These are phyloP conservation scores for Athripsodes cinereus DNA, from an alignment of 2,888 invertebrate genomes.

Conservation along the genomic window DNA sequence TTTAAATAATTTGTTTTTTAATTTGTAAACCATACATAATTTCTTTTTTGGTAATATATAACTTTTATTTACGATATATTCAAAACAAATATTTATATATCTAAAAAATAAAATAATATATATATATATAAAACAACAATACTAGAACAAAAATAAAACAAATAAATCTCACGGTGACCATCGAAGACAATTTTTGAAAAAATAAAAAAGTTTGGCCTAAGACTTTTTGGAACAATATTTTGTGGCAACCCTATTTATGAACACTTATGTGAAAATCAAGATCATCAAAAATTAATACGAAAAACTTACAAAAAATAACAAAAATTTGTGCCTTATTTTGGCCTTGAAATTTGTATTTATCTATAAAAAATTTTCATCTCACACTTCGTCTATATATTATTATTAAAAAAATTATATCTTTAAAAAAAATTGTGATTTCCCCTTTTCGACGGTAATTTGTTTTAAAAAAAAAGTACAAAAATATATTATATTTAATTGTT, in stretches of 20 bases:
- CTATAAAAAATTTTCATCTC: constrained; percentile 29
- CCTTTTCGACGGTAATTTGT: constrained; percentile 13
- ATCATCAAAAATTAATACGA: constrained; percentile 7
- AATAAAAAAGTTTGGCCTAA: constrained; percentile 25
- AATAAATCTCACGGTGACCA: neutral
- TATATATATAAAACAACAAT: constrained; percentile 10
- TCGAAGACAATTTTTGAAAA: neutral
- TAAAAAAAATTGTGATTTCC: constrained; percentile 36
- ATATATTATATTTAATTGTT: constrained; percentile 9
- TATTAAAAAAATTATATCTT: constrained; percentile 31
- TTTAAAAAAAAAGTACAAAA: constrained; percentile 19
- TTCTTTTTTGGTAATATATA: constrained; percentile 51
- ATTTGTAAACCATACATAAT: constrained; percentile 37
- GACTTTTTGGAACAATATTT: constrained; percentile 20
- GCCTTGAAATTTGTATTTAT: constrained; percentile 42
- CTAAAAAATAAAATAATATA: constrained; percentile 19
- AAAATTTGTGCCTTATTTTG: constrained; percentile 42
- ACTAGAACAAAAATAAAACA: constrained; percentile 21
- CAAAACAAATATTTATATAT: constrained; percentile 19
- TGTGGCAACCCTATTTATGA: constrained; percentile 8
- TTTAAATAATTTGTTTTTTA: constrained; percentile 43
- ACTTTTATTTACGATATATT: constrained; percentile 24
- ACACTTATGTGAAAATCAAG: constrained; percentile 8
- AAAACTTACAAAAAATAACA: constrained; percentile 13
- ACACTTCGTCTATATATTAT: constrained; percentile 10